phyloP scores from a whole-genome alignment of 2,888 invertebrate genomes.

The Ornithoptera alexandrae region DNA sequence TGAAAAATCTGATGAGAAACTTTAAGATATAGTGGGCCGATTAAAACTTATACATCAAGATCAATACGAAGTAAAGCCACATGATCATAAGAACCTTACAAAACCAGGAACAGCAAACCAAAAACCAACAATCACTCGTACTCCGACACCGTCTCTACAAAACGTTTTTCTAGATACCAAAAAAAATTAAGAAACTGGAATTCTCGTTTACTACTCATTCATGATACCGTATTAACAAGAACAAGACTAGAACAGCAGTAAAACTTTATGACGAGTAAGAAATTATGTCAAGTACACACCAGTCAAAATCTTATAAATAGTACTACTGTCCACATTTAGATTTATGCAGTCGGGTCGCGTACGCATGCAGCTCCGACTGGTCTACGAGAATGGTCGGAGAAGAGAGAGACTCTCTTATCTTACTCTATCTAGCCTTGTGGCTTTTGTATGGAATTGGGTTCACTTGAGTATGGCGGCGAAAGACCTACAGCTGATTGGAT shows the following conservation, averaged over 20 bases:
- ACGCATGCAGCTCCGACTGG: neutral
- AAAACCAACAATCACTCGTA: neutral
- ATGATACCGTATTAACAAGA: neutral
- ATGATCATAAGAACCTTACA: neutral
- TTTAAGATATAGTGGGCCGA: neutral
- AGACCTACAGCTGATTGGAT: neutral
- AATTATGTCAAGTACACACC: neutral
- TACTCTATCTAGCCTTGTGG: neutral
- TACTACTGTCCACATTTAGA: neutral
- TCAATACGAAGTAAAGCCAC: neutral
- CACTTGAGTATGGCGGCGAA: neutral
- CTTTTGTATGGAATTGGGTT: neutral
- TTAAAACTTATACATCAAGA: neutral
- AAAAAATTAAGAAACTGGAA: neutral
- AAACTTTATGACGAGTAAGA: neutral
- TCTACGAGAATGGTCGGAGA: conserved; percentile 9
- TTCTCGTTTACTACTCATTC: neutral
- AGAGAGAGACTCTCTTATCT: conserved; percentile 1
- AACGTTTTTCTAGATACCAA: neutral
- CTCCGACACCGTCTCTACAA: neutral
- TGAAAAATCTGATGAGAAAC: neutral
- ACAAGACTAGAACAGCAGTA: neutral
- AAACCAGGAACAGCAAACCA: neutral
- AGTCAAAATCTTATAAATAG: neutral
- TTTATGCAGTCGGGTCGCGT: neutral